Percentiles rank a stretch among this genome's conserved stretches.
phyloP scores from a whole-genome alignment of 2,888 invertebrate genomes.

The Scaptomyza tumidula region DNA sequence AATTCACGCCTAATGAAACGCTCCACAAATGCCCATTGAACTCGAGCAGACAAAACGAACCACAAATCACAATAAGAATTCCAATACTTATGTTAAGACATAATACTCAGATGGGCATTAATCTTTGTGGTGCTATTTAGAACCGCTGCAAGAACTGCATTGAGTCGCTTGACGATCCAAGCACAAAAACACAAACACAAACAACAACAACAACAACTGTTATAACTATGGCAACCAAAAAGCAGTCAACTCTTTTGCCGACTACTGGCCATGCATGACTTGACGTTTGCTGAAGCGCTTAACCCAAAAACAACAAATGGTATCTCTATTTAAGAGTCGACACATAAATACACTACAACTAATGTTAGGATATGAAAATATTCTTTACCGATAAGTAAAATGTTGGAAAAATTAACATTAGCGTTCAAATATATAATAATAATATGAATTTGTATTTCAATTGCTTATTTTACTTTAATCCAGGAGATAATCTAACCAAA shows the following conservation, averaged over 20 bases:
- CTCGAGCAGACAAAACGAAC: conserved; percentile 48
- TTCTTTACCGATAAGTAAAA: not conserved
- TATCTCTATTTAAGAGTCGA: not conserved
- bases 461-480: too few species aligned
- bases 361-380: not conserved
- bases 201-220: conserved; percentile 8
- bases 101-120: conserved; percentile 35
- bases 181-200: conserved; percentile 25
- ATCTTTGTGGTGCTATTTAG: conserved; percentile 50
- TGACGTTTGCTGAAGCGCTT: conserved; percentile 71
- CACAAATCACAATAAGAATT: conserved; percentile 77
- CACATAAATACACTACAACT: conserved; percentile 9
- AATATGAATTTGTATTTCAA: too few species aligned
- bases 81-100: conserved; percentile 55
- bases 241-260: conserved; percentile 48
- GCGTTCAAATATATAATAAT: too few species aligned
- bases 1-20: conserved; percentile 71
- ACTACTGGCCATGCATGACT: conserved; percentile 68
- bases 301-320: conserved; percentile 67
- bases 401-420: too few species aligned
- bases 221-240: conserved; percentile 33
- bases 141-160: conserved; percentile 56
- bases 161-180: conserved; percentile 38
- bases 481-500: too few species aligned
- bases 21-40: conserved; percentile 54